Conservation (phyloP, 2,113 vertebrate genomes). For the Eubucco bourcierii region DNA sequence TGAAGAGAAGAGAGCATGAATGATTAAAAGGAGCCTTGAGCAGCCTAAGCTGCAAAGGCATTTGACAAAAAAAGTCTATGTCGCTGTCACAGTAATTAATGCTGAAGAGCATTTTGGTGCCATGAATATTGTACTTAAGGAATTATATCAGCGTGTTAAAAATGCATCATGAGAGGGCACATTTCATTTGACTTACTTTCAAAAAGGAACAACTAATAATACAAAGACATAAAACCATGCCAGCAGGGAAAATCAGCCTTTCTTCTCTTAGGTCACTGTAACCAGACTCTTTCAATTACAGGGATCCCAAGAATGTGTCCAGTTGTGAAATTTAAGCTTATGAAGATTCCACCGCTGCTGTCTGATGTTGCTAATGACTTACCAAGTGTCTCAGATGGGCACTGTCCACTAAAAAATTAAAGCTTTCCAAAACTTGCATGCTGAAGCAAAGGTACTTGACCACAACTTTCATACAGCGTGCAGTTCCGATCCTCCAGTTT, state of each 20-base stretch:
- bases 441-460: not conserved
- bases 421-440: not conserved
- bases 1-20: not conserved
- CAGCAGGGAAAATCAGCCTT: constrained; percentile 11
- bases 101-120: constrained; percentile 49
- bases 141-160: constrained; percentile 64
- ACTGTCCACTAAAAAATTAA: not conserved
- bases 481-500: not conserved
- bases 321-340: constrained; percentile 16
- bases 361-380: not conserved
- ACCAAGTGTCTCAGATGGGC: not conserved
- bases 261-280: not conserved
- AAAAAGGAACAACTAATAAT: constrained; percentile 40
- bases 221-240: constrained; percentile 4
- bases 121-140: constrained; percentile 57
- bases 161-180: constrained; percentile 54
- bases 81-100: constrained; percentile 55
- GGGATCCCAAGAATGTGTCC: not conserved
- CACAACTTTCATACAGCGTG: not conserved
- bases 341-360: not conserved
- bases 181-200: constrained; percentile 39
- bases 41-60: constrained; percentile 1
- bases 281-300: constrained; percentile 16
- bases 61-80: constrained; percentile 32
- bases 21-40: constrained; percentile 51